Percentiles rank a stretch among this genome's conserved stretches.
Conservation (phyloP, 1,140 invertebrate species). For the Popillia japonica region DNA sequence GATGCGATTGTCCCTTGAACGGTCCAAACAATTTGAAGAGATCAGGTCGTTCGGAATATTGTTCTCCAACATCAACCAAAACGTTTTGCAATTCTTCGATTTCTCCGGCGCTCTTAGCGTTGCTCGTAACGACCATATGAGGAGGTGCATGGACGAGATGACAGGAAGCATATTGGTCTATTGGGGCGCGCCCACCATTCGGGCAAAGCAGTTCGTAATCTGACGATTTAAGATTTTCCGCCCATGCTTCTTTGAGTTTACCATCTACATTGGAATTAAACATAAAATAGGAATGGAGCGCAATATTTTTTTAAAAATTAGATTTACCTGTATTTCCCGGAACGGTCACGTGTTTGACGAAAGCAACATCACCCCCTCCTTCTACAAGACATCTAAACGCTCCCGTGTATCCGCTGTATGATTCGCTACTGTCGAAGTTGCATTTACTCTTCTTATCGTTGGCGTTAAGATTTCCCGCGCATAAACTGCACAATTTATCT, state of each 20-base stretch:
- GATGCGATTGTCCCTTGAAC: slow-evolving; percentile 61
- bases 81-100: slow-evolving; percentile 64
- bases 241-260: slow-evolving; percentile 67
- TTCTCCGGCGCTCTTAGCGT: slow-evolving; percentile 58
- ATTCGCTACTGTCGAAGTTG: slow-evolving; percentile 57
- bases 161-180: slow-evolving; percentile 67
- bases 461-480: slow-evolving; percentile 58
- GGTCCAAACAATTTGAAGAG: slow-evolving; percentile 64
- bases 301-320: background rate
- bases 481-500: slow-evolving; percentile 60
- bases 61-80: slow-evolving; percentile 58
- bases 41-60: slow-evolving; percentile 61
- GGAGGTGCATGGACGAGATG: slow-evolving; percentile 72
- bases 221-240: slow-evolving; percentile 61
- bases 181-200: slow-evolving; percentile 64
- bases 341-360: slow-evolving; percentile 68
- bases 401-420: slow-evolving; percentile 63
- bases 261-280: slow-evolving; percentile 62
- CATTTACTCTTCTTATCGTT: slow-evolving; percentile 60
- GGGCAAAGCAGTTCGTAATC: slow-evolving; percentile 76
- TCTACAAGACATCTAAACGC: slow-evolving; percentile 74
- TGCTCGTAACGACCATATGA: slow-evolving; percentile 62
- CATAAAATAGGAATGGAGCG: background rate
- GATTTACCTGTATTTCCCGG: slow-evolving; percentile 63
- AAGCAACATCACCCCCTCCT: slow-evolving; percentile 71